A percentile compares a stretch with the other conserved stretches of the same genome.
Conservation (phyloP, 2,888 invertebrate species). For the Drosophila anomalipes region DNA sequence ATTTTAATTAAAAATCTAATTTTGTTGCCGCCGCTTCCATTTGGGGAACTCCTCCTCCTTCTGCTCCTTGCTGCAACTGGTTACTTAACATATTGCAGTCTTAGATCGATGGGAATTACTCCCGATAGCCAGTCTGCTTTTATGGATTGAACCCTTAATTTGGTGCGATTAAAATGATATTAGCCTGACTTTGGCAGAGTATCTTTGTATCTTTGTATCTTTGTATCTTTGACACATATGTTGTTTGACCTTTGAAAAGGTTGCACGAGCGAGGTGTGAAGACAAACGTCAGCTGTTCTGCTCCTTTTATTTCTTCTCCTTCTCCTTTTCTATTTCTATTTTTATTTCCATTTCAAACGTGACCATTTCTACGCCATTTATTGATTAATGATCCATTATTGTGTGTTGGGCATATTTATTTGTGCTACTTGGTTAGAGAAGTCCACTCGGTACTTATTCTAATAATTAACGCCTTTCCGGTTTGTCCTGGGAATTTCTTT, state of each 20-base stretch:
- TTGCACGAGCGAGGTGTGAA: constrained; percentile 76
- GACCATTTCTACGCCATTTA: constrained; percentile 66
- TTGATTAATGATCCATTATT: constrained; percentile 83
- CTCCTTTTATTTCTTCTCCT: constrained; percentile 21
- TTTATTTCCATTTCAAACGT: constrained; percentile 11
- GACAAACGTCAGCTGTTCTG: constrained; percentile 61
- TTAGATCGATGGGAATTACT: constrained; percentile 50
- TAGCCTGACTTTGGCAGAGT: constrained; percentile 48
- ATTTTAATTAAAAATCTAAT: constrained; percentile 86
- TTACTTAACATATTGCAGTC: constrained; percentile 58
- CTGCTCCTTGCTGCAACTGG: constrained; percentile 27
- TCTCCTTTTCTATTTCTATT: neutral
- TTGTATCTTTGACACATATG: constrained; percentile 58
- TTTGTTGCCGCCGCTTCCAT: constrained; percentile 68
- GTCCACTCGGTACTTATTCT: constrained; percentile 24
- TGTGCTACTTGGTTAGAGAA: neutral
- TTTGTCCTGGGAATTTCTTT: constrained; percentile 25
- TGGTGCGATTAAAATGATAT: constrained; percentile 83
- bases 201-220: neutral
- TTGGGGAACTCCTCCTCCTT: constrained; percentile 19
- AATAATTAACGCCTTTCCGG: constrained; percentile 78
- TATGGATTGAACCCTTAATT: constrained; percentile 76
- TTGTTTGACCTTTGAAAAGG: constrained; percentile 48
- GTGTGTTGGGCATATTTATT: constrained; percentile 20
- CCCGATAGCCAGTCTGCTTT: constrained; percentile 1